Base-by-base conservation (phyloP, 2,113 vertebrate genomes). In the Saguinus imperator region DNA sequence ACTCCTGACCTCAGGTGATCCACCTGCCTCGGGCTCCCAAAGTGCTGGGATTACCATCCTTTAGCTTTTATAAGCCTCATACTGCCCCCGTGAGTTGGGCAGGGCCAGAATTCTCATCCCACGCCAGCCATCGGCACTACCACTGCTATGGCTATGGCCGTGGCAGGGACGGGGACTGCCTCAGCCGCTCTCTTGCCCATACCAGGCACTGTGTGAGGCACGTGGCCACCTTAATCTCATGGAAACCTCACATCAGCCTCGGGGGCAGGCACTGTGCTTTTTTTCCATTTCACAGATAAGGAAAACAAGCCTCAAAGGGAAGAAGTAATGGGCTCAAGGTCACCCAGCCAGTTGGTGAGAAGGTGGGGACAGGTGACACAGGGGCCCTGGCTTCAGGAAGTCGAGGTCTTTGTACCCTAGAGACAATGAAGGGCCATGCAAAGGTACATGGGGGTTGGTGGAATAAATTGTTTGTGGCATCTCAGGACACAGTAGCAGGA, bases 231-330 rank as follows among this genome's bases (percentile, higher is more conserved):
- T 64, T 76, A 23, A 27, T 66, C 84, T 88, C 81, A 64, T 80
- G 79, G 43, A 66, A 76, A 70, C 48, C 91, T 80, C 93, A 23
- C 45, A 70, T 48, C 75, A 73, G 52, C 79, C 84, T 58, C 20
- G 1, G 68, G 77, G 76, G 66, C 87, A 66, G 77, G 83, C n/a
- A 0, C 37, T 37, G n/a, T 20, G 86, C 40, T 89, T 48, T 70
- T 50, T 43, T 43, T 84, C 86, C 66, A 48, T 58, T 94, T 93
- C 68, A 92, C 95, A 94, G 92, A 75, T 29, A 70, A 64, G 72
- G 43, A 93, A 91, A 94, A 72, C 29, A 70, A 97, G 95, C 82
- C 43, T 92, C 83, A 20, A 37, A n/a, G 40, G 48, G 40, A 27
- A n/a, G 73, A 93, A 70, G 48, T 70, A 70, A 73, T 13, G 1